These are phyloP conservation scores for Propithecus perrieri DNA, from an alignment of 2,797 vertebrate species.

Conservation along the genomic window DNA sequence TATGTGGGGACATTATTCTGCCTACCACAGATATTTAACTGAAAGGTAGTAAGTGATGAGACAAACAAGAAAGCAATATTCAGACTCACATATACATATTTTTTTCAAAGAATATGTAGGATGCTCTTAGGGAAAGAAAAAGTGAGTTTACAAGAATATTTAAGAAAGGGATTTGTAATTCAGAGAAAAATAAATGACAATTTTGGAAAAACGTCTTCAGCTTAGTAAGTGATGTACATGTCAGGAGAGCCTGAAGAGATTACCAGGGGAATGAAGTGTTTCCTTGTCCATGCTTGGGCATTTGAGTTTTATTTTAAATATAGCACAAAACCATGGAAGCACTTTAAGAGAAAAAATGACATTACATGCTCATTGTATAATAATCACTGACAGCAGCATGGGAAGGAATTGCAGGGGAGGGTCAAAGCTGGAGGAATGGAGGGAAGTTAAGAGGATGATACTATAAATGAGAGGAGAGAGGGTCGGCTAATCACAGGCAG, in stretches of 20 bases:
- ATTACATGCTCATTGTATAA: background rate
- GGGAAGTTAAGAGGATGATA: background rate
- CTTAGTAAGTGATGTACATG: background rate
- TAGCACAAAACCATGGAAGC: background rate
- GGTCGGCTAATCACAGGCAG: background rate
- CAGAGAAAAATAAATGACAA: background rate
- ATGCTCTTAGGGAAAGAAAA: background rate
- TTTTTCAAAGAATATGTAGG: background rate
- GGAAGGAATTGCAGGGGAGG: background rate
- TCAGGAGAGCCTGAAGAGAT: background rate
- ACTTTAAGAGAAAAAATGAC: background rate
- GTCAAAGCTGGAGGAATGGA: background rate
- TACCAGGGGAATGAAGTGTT: background rate
- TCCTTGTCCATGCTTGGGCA: background rate
- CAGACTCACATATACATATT: too few relatives aligned
- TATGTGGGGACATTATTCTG: background rate
- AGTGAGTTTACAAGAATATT: background rate
- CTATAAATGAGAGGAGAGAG: background rate
- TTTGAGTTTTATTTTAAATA: conserved; percentile 5
- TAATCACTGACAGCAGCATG: background rate
- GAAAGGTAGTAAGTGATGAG: background rate
- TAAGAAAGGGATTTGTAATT: background rate
- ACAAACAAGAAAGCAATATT: background rate
- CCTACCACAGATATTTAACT: background rate
- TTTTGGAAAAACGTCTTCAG: background rate